A percentile compares a stretch with the other conserved stretches of the same genome.
These are phyloP conservation scores for Elgaria multicarinata DNA, from an alignment of 2,113 vertebrate genomes.

Conservation along the genomic window DNA sequence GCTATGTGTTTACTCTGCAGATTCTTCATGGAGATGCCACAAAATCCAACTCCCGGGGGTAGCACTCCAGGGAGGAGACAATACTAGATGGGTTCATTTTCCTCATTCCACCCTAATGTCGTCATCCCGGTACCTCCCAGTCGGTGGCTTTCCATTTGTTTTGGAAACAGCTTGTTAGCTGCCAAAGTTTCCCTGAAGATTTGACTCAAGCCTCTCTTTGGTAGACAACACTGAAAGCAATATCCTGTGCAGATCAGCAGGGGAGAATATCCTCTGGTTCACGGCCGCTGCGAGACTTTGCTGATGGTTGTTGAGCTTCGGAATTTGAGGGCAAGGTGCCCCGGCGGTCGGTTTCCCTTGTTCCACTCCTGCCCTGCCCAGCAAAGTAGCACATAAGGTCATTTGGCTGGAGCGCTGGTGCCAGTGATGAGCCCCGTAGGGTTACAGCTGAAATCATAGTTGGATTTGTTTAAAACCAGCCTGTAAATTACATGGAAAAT, in stretches of 20 bases:
- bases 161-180: neutral
- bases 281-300: neutral
- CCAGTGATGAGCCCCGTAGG: neutral
- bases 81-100: conserved; percentile 14
- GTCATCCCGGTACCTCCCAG: neutral
- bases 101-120: conserved; percentile 4
- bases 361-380: neutral
- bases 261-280: neutral
- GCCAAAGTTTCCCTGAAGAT: neutral
- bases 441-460: neutral
- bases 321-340: neutral
- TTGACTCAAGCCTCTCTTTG: neutral
- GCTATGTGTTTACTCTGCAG: neutral
- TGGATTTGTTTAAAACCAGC: neutral
- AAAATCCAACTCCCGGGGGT: neutral
- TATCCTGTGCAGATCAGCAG: neutral
- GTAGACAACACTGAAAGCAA: neutral
- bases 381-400: neutral
- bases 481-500: neutral
- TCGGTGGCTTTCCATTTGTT: conserved; percentile 23
- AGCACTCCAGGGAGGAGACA: neutral
- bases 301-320: neutral
- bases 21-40: conserved; percentile 21
- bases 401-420: neutral
- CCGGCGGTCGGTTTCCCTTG: neutral